Evolutionary conservation across 2,888 invertebrate genomes (phyloP), one percentile per base, ranked within the genome.

Genomic region (Eilema griseolum): DNA sequence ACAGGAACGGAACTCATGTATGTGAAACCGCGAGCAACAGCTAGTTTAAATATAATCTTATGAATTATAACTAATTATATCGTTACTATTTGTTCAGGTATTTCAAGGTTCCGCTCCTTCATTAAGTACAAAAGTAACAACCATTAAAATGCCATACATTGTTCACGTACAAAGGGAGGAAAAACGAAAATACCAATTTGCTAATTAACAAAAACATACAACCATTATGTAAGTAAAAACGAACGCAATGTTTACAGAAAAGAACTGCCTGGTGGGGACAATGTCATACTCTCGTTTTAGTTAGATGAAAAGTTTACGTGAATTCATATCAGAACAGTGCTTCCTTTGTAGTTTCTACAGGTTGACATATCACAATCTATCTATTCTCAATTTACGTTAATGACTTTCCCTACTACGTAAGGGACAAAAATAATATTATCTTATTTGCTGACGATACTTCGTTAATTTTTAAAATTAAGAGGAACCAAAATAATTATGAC

Each of bases 101-200:
- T 68, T 23, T 3, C 74, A 77, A 74, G 78, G 83, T 46, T 16
- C 41, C 37, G 67, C 24, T 70, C 57, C 67, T 72, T 70, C 7
- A 62, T 79, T 63, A 59, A 68, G 70, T 70, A 77, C 37, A 60
- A 69, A 72, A 70, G 31, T 10, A 62, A 46, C 28, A 23, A 56
- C 67, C 64, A 65, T 80, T 74, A 62, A 65, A 69, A 82, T 82
- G 62, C 60, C 60, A 31, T 41, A 57, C 46, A 26, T 52, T 63
- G 56, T 52, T 52, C n/a, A 52, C 52, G 52, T 52, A n/a, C n/a
- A 52, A 52, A n/a, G 52, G 46, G 20, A n/a, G 5, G 3, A 52
- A 52, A 52, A 65, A 69, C 16, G 63, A 67, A 61, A 31, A 52
- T 16, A 63, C n/a, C 26, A 61, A 61, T 33, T 46, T 14, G 1